A percentile compares a stretch with the other conserved stretches of the same genome.
phyloP scores from a whole-genome alignment of 2,888 invertebrate genomes.

The Epistrophella euchroma region DNA sequence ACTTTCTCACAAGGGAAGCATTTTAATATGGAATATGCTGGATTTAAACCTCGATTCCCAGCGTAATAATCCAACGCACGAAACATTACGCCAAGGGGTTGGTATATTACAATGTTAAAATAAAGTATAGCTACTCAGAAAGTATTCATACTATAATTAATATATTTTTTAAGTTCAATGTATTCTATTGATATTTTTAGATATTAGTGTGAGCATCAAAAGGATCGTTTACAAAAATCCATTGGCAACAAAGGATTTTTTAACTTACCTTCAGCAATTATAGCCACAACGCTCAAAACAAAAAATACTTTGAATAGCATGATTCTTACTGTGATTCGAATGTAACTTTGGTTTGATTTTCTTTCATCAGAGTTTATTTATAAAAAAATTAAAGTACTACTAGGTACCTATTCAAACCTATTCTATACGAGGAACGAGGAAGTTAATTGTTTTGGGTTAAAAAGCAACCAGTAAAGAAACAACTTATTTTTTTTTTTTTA shows the following conservation, averaged over 20 bases:
- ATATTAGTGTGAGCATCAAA: not conserved
- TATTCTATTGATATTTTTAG: not conserved
- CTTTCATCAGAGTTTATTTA: not conserved
- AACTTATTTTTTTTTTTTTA: not conserved
- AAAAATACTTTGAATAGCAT: not conserved
- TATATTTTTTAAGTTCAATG: too few relatives aligned
- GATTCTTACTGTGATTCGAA: not conserved
- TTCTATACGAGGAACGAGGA: not conserved
- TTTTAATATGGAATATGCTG: too few relatives aligned
- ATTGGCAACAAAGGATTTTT: not conserved
- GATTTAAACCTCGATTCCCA: too few relatives aligned
- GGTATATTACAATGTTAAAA: too few relatives aligned
- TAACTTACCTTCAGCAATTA: not conserved
- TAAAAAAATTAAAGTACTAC: not conserved
- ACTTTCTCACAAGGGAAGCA: too few relatives aligned
- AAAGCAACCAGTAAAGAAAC: not conserved
- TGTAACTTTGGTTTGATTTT: not conserved
- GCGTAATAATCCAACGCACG: too few relatives aligned
- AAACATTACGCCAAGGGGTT: too few relatives aligned
- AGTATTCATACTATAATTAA: too few relatives aligned
- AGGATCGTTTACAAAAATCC: not conserved
- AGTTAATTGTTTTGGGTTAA: not conserved
- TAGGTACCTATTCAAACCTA: not conserved
- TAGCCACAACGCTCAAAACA: not conserved
- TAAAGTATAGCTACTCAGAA: too few relatives aligned